Base-by-base conservation (phyloP, 2,113 vertebrate species). In the Dicaeum eximium region DNA sequence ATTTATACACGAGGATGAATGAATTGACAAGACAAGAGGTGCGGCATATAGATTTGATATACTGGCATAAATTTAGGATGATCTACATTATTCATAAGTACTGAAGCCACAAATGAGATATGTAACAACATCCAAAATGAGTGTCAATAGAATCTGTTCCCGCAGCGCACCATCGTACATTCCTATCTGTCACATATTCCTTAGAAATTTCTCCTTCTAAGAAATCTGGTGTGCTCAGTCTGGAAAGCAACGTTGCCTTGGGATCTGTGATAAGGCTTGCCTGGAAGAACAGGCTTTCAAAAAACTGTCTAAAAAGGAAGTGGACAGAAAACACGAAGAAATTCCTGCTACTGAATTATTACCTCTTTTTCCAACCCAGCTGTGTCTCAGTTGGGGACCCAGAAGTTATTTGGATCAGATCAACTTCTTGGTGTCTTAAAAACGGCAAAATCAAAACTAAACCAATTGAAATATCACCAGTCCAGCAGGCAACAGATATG, bases 131-230 rank as follows among this genome's bases (percentile, higher is more conserved):
- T 96, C 94, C 96, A 97, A 97, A 97, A 97, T 97, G 95, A 97
- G 91, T 96, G 96, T 96, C 96, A 97, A 96, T 97, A 97, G 95
- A 97, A 97, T 96, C 95, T 97, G 96, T 97, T 95, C 95, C 95
- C 6, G 5, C 94, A 96, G 94, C 54, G 95, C 91, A 94, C 93
- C 94, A 93, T 77, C 94, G 11, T 95, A 95, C 77, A 97, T 94
- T 95, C 81, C 95, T 96, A 95, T 95, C 95, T 97, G 96, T 96
- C 95, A 96, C 93, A 96, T 73, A 96, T 88, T 97, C 94, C 93
- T 92, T 91, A 93, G 86, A 97, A 96, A 95, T 90, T 91, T 88
- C 90, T 92, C 78, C 91, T 95, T 92, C 96, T 93, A 91, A 91
- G 94, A 95, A 97, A 97, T 97, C 95, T 96, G 95, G 89, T 92